These are phyloP conservation scores for Trissolcus japonicus DNA, from an alignment of 2,888 invertebrate species.

Conservation along the genomic window DNA sequence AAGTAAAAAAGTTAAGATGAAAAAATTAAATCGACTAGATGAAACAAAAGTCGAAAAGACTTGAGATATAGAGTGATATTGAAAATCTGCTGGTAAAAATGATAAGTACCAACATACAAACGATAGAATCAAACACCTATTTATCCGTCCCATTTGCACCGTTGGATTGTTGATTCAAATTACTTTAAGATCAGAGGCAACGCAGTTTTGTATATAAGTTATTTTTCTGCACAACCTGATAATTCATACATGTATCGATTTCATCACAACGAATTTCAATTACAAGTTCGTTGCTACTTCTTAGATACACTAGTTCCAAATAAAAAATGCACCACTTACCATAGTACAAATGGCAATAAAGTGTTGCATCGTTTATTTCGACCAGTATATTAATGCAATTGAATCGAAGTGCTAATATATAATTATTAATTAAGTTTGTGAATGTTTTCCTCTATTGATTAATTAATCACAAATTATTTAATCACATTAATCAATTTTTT, in stretches of 20 bases:
- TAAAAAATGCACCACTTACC: too few species aligned
- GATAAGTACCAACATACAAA: constrained; percentile 49
- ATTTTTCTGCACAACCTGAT: constrained; percentile 50
- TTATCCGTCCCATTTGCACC: constrained; percentile 27
- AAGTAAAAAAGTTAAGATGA: too few species aligned
- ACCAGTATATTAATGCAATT: constrained; percentile 13
- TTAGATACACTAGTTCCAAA: constrained; percentile 8
- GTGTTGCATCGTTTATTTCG: background rate
- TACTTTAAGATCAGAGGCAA: constrained; percentile 34
- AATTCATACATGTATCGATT: constrained; percentile 37
- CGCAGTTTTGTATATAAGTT: constrained; percentile 49
- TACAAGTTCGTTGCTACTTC: constrained; percentile 36
- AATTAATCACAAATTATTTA: constrained; percentile 9
- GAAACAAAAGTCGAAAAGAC: background rate
- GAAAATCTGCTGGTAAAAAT: constrained; percentile 4
- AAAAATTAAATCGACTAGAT: background rate
- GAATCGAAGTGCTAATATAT: constrained; percentile 23
- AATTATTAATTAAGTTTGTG: background rate
- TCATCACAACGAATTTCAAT: constrained; percentile 36
- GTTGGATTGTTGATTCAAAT: constrained; percentile 25
- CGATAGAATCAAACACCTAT: constrained; percentile 28
- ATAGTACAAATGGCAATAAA: background rate
- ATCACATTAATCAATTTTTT: too few species aligned
- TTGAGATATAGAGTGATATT: background rate
- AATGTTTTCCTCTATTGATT: background rate